Conservation (phyloP, 1,140 invertebrate genomes). For the Lasioglossum albipes region DNA sequence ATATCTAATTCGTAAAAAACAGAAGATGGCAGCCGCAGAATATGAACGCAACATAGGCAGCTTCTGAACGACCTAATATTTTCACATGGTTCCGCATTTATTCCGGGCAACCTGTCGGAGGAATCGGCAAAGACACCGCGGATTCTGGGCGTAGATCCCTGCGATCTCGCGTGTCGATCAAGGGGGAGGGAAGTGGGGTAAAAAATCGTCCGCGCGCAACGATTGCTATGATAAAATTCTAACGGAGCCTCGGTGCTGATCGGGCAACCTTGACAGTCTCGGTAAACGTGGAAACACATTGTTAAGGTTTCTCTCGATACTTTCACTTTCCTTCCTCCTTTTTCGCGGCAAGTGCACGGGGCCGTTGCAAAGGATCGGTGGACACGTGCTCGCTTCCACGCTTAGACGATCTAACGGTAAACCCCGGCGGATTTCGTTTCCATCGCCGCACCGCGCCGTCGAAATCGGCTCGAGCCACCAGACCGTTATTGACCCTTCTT, state of each 20-base stretch:
- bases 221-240: constrained; percentile 47
- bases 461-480: constrained; percentile 6
- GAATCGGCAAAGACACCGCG: too few relatives aligned
- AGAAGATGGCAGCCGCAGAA: too few relatives aligned
- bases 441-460: background rate
- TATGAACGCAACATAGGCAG: too few relatives aligned
- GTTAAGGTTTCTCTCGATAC: constrained; percentile 56
- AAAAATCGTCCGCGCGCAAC: constrained; percentile 32
- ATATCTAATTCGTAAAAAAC: too few relatives aligned
- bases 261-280: constrained; percentile 54
- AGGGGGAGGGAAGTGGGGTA: background rate
- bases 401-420: constrained; percentile 28
- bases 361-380: constrained; percentile 7
- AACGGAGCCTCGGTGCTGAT: constrained; percentile 40
- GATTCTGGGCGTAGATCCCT: background rate
- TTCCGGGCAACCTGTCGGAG: too few relatives aligned
- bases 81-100: too few relatives aligned
- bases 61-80: too few relatives aligned
- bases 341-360: constrained; percentile 48
- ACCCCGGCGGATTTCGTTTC: constrained; percentile 12
- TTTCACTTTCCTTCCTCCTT: constrained; percentile 58
- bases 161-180: constrained; percentile 20
- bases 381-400: constrained; percentile 29
- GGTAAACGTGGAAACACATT: constrained; percentile 58
- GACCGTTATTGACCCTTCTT: background rate